Evolutionary conservation across 2,113 vertebrate species (phyloP).

Genomic region (Sylvilagus bachmani): DNA sequence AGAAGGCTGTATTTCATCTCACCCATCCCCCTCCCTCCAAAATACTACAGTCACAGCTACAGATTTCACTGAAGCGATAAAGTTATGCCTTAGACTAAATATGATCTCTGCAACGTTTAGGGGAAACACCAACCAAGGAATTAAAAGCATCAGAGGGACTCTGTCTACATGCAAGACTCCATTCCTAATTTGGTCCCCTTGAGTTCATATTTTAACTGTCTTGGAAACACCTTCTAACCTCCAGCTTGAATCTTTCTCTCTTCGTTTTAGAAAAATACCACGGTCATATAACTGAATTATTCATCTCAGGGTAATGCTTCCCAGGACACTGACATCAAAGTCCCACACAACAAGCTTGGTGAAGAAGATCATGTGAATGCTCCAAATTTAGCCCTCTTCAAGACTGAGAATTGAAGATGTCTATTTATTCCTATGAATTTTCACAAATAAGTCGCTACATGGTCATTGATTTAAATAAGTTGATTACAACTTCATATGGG

Average conservation of each 20-base stretch:
- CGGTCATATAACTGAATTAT: neutral
- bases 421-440: neutral
- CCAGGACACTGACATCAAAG: neutral
- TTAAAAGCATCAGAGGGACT: neutral
- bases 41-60: rapidly evolving
- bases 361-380: neutral
- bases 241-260: neutral
- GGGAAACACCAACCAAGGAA: neutral
- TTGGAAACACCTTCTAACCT: neutral
- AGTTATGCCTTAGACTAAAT: neutral
- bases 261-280: neutral
- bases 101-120: neutral
- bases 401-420: neutral
- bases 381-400: neutral
- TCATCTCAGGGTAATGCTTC: neutral
- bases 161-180: no score
- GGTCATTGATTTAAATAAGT: conserved; percentile 30
- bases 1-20: no score
- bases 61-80: neutral
- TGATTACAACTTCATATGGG: conserved; percentile 10
- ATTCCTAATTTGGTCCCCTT: neutral
- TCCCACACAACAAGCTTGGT: neutral
- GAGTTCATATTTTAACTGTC: neutral
- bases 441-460: neutral
- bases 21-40: neutral